Evolutionary conservation across 2,113 vertebrate genomes (phyloP), one percentile per base, ranked within the genome.

Genomic region (Miniopterus natalensis): DNA sequence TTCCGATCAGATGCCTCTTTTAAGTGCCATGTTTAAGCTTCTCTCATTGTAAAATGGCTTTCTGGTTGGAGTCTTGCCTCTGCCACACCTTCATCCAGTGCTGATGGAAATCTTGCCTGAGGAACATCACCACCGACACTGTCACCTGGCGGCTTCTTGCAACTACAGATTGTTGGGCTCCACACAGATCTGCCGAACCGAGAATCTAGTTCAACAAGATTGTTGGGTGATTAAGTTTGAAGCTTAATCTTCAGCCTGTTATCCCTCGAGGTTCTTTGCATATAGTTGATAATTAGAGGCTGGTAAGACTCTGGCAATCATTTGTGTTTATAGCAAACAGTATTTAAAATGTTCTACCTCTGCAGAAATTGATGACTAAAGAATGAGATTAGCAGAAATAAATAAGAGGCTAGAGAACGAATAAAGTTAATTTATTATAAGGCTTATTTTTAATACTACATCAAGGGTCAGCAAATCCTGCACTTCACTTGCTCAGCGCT

Each of bases 361-460:
- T 55, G 42, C 8, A 49, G 57, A 88, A 90, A 70, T 29, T 36
- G 21, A 47, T 59, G 63, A 55, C 8, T 65, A 13, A 84, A 88
- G 93, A 84, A 59, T 78, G 40, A 92, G 77, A 92, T 40, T 42
- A 81, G 47, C 18, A 85, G 61, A 80, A 75, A n/a, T 49, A 75
- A 70, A 29, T 92, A 71, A 61, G 31, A 57, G 29, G 21, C 51
- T 42, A 79, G 17, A 75, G 36, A 84, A 47, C 6, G 14, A 77
- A 6, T 88, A 73, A 70, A 21, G 10, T 86, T n/a, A 85, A 51
- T 92, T 95, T 85, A 29, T 86, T 71, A 49, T 42, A 23, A 49
- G 11, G 20, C 65, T 95, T 86, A 27, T 40, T 92, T 81, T 89
- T 78, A 78, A 71, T 59, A 51, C 5, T 55, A 31, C 12, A 71